A percentile compares a stretch with the other conserved stretches of the same genome.
Evolutionary conservation across 1,140 invertebrate species (phyloP).

Genomic region (Whitmania pigra): DNA sequence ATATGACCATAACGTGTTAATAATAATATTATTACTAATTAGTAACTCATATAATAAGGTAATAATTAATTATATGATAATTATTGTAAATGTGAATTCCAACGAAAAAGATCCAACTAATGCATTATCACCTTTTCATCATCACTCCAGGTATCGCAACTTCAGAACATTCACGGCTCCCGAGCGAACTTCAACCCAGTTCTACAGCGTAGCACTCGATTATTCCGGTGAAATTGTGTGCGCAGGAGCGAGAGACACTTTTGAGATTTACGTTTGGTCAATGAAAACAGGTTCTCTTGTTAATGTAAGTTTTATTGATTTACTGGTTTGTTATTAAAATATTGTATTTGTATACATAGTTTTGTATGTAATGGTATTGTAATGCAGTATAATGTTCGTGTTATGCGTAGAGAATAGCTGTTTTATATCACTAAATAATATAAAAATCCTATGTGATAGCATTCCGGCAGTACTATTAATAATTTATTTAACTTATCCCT

Average conservation of each 20-base stretch:
- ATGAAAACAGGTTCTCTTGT: constrained; percentile 75
- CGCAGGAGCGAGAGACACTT: constrained; percentile 80
- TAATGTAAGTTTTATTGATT: constrained; percentile 51
- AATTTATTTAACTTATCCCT: no score
- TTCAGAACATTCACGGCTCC: constrained; percentile 88
- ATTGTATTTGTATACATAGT: no score
- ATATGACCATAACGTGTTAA: no score
- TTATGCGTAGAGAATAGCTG: no score
- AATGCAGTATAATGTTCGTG: no score
- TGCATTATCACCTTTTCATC: neutral
- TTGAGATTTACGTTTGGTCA: constrained; percentile 91
- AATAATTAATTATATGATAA: constrained; percentile 21
- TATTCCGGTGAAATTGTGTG: constrained; percentile 76
- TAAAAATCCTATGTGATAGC: no score
- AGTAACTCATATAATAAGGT: no score
- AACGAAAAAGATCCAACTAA: neutral
- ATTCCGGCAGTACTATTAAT: no score
- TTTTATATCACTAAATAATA: no score
- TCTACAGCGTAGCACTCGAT: constrained; percentile 79
- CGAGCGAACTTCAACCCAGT: constrained; percentile 61
- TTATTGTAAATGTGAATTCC: constrained; percentile 14
- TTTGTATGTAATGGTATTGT: no score
- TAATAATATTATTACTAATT: no score
- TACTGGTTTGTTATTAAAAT: neutral
- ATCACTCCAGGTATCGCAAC: constrained; percentile 68